Evolutionary conservation across 2,113 vertebrate species (phyloP).

Genomic region (Sinocyclocheilus maitianheensis): DNA sequence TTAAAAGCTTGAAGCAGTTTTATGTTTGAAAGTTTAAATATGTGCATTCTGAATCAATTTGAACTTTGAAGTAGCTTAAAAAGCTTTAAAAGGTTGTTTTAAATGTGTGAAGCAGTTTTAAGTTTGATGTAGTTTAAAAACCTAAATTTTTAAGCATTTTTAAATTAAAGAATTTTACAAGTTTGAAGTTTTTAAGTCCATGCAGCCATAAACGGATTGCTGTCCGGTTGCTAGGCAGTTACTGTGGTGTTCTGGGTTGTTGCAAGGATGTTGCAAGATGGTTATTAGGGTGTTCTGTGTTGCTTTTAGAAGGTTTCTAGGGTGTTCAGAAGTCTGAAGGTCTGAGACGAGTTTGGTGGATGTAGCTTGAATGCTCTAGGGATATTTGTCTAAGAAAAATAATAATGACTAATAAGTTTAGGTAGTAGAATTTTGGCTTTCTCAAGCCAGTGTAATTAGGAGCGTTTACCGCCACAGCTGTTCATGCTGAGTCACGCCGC

Average conservation of each 20-base stretch:
- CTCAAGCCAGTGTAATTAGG: background rate
- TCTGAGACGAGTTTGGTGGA: background rate
- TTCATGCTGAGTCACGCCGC: slow-evolving; percentile 40
- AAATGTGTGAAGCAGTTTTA: background rate
- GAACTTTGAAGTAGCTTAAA: background rate
- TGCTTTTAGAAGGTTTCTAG: background rate
- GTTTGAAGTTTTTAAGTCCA: background rate
- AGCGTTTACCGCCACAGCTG: slow-evolving; percentile 33
- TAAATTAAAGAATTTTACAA: background rate
- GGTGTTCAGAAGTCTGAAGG: too few species aligned
- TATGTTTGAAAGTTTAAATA: background rate
- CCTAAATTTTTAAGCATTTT: too few species aligned
- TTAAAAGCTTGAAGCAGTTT: background rate
- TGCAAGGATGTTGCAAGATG: too few species aligned
- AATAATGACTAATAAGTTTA: background rate
- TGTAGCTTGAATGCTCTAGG: background rate
- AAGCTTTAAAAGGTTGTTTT: background rate
- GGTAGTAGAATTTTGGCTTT: background rate
- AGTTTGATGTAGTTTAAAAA: background rate
- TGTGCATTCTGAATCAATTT: too few species aligned
- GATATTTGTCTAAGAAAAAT: background rate
- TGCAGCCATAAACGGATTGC: background rate
- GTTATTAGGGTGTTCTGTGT: background rate
- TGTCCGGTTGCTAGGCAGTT: background rate
- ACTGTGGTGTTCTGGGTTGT: too few species aligned